Evolutionary conservation across 2,113 vertebrate species (phyloP), one percentile per base, ranked within the genome.

Genomic region (Ibidorhyncha struthersii): DNA sequence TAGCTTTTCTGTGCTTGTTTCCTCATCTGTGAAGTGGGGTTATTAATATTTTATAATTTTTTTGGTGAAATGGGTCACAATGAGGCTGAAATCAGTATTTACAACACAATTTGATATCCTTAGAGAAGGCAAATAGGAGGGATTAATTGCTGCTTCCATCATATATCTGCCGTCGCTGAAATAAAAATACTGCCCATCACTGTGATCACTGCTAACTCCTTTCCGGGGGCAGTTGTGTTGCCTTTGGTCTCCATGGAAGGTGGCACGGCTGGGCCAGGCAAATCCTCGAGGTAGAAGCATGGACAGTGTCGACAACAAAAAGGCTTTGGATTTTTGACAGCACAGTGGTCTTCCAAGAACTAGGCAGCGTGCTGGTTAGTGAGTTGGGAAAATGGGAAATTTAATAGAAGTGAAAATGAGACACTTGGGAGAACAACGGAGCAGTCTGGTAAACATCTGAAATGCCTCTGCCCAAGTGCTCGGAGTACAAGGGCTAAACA

Each of bases 321-420:
- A 59, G 14, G 30, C 32, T 90, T 77, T 23, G 45, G 20, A 5
- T 55, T 67, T 95, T 86, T 94, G 73, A 71, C 71, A 80, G 52
- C 26, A 4, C 12, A 86, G 67, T 53, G 81, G 55, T 81, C 79
- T 96, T 96, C 90, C 94, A 94, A 80, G 90, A 88, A 82, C 30
- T 49, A 66, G 72, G 63, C 81, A 91, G 59, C 1, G 2, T 80
- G 84, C 82, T 91, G 74, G 71, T 90, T 76, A 92, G 82, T 88
- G 85, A 94, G 90, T 65, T 94, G 83, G 80, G 88, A 94, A 95
- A 94, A 90, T 59, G 72, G 97, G 86, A 95, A 92, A 97, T 96
- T 94, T 90, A 95, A 90, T 45, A 96, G 92, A 92, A 55, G 82
- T 83, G 88, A 95, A 97, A 96, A 95, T 81, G 90, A 93, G 90